These are phyloP conservation scores for Myotis daubentonii DNA, from an alignment of 2,797 vertebrate species.

Conservation along the genomic window DNA sequence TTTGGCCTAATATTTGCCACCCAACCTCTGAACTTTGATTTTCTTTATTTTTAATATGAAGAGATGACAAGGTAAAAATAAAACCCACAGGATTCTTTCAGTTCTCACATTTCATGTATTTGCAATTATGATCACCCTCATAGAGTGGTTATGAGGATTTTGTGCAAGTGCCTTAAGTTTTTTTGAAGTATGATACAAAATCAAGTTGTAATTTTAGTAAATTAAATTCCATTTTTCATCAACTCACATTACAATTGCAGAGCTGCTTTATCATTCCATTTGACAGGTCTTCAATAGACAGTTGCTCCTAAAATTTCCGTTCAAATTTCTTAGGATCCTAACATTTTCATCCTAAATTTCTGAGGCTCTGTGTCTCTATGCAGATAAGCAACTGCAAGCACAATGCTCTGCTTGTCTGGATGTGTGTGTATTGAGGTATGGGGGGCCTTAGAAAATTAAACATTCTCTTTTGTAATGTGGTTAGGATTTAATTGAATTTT, in stretches of 20 bases:
- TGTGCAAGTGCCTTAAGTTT: neutral
- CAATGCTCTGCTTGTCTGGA: neutral
- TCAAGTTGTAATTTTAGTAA: constrained; percentile 8
- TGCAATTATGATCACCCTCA: neutral
- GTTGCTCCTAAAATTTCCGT: neutral
- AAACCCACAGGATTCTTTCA: neutral
- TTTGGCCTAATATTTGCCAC: neutral
- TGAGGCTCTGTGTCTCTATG: neutral
- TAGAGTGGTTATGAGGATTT: neutral
- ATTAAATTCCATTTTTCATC: neutral
- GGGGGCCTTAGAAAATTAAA: constrained; percentile 2
- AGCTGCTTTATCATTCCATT: neutral
- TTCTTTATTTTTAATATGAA: constrained; percentile 2
- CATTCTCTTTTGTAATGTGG: constrained; percentile 46
- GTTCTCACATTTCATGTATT: neutral
- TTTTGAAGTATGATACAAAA: neutral
- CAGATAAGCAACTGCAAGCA: neutral
- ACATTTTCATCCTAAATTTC: neutral
- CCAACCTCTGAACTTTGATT: neutral
- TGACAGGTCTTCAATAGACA: neutral
- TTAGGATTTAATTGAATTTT: constrained; percentile 49
- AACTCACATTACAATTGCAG: neutral
- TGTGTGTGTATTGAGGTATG: neutral
- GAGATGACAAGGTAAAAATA: neutral
- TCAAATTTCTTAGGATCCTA: neutral